Conservation (phyloP, 2,113 vertebrate genomes). For the Vidua chalybeata region DNA sequence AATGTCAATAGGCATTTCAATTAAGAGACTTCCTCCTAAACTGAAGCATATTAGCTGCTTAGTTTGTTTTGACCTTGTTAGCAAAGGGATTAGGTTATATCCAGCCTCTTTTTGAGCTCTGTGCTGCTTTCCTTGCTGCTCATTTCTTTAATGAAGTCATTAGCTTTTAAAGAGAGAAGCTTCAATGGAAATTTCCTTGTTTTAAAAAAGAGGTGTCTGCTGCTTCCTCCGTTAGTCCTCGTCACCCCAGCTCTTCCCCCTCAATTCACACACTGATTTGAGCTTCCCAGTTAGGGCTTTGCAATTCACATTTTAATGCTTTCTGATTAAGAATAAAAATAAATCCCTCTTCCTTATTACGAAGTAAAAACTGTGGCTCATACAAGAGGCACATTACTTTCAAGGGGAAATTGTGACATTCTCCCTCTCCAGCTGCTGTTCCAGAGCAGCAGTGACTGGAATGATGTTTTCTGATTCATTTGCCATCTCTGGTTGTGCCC, state of each 20-base stretch:
- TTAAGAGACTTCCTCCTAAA: slow-evolving; percentile 50
- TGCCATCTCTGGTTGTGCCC: background rate
- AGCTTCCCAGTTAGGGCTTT: background rate
- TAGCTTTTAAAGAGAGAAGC: background rate
- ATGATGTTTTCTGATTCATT: background rate
- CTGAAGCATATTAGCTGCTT: slow-evolving; percentile 12
- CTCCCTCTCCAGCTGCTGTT: background rate
- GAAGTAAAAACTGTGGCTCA: background rate
- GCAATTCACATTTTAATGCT: background rate
- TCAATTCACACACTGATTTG: background rate
- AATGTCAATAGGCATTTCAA: slow-evolving; percentile 65
- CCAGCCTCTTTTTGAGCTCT: background rate
- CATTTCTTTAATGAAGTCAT: background rate
- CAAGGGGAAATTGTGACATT: background rate
- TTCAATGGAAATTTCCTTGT: background rate
- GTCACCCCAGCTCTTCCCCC: background rate
- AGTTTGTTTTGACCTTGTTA: slow-evolving; percentile 56
- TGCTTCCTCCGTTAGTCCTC: background rate
- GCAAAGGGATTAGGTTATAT: background rate
- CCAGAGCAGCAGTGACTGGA: background rate
- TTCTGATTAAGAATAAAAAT: background rate
- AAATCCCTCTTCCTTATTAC: background rate
- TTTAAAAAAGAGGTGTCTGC: background rate
- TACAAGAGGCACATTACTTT: background rate
- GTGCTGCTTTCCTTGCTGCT: background rate